A percentile compares a stretch with the other conserved stretches of the same genome.
Conservation (phyloP, 2,888 invertebrate genomes). For the Parthenolecanium corni region DNA sequence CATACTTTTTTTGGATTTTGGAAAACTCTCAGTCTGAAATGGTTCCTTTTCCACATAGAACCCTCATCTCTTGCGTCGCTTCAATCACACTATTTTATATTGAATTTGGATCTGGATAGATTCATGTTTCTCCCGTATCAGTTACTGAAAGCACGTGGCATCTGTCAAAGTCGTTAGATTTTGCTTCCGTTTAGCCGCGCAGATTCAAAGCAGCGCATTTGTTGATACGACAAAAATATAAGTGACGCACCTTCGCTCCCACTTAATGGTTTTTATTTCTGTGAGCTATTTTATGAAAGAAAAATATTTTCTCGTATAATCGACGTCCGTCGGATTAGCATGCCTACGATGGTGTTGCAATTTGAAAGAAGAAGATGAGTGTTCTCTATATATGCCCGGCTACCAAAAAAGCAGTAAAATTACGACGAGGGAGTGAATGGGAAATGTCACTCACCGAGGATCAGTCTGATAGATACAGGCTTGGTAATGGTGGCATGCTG, state of each 20-base stretch:
- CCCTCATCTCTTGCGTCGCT: no score
- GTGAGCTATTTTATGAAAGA: neutral
- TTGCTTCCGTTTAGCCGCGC: neutral
- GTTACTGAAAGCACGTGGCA: neutral
- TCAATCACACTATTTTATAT: no score
- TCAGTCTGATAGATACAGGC: conserved; percentile 22
- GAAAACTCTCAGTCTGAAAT: no score
- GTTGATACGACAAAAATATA: neutral
- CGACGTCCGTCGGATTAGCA: neutral
- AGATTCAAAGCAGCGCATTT: neutral
- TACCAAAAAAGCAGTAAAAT: no score
- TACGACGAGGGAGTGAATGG: conserved; percentile 14
- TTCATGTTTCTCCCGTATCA: neutral
- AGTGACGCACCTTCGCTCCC: neutral
- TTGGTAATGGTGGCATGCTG: conserved; percentile 5
- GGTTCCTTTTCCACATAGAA: no score
- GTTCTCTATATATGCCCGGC: no score
- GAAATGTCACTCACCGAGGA: conserved; percentile 26
- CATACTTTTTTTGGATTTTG: no score
- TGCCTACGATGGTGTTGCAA: neutral
- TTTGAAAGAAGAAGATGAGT: conserved; percentile 6
- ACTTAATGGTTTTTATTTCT: neutral
- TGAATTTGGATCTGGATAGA: no score
- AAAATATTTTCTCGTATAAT: conserved; percentile 2
- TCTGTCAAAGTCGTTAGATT: neutral